Evolutionary conservation across 2,888 invertebrate genomes (phyloP), one percentile per base, ranked within the genome.

Genomic region (Andrena marginata): DNA sequence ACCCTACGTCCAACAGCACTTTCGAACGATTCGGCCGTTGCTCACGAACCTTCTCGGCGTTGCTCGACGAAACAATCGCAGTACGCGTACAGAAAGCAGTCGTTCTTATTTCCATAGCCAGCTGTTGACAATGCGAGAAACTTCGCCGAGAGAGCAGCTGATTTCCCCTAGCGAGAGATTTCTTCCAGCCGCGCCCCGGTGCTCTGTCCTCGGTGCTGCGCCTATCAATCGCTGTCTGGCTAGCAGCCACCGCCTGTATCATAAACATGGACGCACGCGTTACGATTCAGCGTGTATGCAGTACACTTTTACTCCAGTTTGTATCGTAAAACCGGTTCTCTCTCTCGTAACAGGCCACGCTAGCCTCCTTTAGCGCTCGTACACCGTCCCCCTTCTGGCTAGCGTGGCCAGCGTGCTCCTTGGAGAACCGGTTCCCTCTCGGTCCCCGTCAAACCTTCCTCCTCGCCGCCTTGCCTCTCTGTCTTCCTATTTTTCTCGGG

Each of bases 271-370:
- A 77, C 79, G 77, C 81, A 71, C 85, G 74, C 82, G 80, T 73
- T 63, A 74, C 79, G 68, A 85, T 89, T 89, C 87, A 84, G 80
- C 79, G 79, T 88, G 85, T 86, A 85, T 81, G 82, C 86, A 86
- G 85, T 89, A 90, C 90, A 91, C 91, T 92, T 92, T 92, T 92
- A 92, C 92, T 92, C 92, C 89, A 92, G 91, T 92, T 92, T 90
- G 87, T 85, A 91, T 87, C 85, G 86, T 77, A 77, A 77, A 91
- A 92, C 92, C 92, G 91, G 92, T 92, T 92, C 87, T 78, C 85
- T 89, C 85, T 83, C 89, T 89, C 89, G 89, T 90, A 88, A 91
- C 88, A 87, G 87, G 80, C 89, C 89, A 89, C 90, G 90, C 89
- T 89, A 89, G 90, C 87, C 91, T 89, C 88, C 85, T 92, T 89